phyloP scores from a whole-genome alignment of 2,797 vertebrate species.

The Potorous gilbertii region DNA sequence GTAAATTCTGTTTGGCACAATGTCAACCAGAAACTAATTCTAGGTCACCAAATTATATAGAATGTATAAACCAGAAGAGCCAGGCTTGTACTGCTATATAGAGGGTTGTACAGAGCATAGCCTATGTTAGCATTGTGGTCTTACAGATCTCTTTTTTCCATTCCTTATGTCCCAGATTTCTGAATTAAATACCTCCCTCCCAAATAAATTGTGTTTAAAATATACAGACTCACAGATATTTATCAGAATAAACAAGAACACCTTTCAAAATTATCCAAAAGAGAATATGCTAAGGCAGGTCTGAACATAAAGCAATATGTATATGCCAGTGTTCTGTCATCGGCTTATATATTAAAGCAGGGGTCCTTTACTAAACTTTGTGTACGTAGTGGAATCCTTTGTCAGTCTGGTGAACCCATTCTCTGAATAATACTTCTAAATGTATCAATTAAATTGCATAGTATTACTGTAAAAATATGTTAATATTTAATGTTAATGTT shows the following conservation, averaged over 20 bases:
- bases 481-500: background rate
- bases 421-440: background rate
- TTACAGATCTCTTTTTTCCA: background rate
- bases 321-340: background rate
- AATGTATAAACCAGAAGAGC: slow-evolving; percentile 21
- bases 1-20: background rate
- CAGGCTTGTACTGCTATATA: background rate
- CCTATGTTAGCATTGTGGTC: background rate
- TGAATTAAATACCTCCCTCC: background rate
- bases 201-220: background rate
- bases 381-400: background rate
- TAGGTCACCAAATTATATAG: slow-evolving; percentile 1
- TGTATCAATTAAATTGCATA: background rate
- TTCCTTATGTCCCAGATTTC: background rate
- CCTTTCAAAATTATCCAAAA: slow-evolving; percentile 31
- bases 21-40: slow-evolving; percentile 19
- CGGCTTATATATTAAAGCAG: background rate
- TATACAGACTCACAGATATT: background rate
- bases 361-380: background rate
- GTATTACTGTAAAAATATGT: background rate
- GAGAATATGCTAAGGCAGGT: background rate
- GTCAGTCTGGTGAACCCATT: background rate
- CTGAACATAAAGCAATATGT: background rate
- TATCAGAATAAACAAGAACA: slow-evolving; percentile 12
- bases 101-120: background rate